These are phyloP conservation scores for Oxytorus armatus DNA, from an alignment of 2,888 invertebrate species.

Conservation along the genomic window DNA sequence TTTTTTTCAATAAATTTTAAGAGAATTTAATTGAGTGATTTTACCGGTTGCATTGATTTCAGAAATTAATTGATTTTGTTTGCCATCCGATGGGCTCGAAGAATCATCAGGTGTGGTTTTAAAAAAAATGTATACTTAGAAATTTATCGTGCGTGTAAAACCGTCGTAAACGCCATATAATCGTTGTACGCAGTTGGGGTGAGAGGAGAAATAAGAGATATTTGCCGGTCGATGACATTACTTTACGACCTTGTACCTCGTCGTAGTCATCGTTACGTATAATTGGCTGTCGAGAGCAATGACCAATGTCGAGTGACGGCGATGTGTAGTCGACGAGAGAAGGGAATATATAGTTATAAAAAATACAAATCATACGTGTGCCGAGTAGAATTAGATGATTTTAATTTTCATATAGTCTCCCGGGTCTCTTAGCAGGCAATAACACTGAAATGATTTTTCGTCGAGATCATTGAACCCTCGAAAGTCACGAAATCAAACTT, in stretches of 20 bases:
- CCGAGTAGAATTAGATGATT: slow-evolving; percentile 20
- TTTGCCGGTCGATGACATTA: slow-evolving; percentile 69
- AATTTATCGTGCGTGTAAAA: not conserved
- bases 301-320: slow-evolving; percentile 65
- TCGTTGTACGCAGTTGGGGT: not conserved
- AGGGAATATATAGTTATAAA: not conserved
- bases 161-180: slow-evolving; percentile 8
- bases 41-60: too few species aligned
- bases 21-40: not conserved
- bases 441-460: slow-evolving; percentile 28
- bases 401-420: slow-evolving; percentile 25
- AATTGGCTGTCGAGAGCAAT: slow-evolving; percentile 68
- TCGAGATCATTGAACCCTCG: slow-evolving; percentile 27
- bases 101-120: too few species aligned
- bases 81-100: too few species aligned
- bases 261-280: slow-evolving; percentile 64
- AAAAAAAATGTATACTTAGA: not conserved
- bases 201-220: slow-evolving; percentile 48
- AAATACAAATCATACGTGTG: not conserved
- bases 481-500: slow-evolving; percentile 20
- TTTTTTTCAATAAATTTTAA: too few species aligned
- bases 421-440: slow-evolving; percentile 4
- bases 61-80: too few species aligned
- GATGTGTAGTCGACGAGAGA: slow-evolving; percentile 29
- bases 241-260: slow-evolving; percentile 68